phyloP scores from a whole-genome alignment of 2,113 vertebrate species.

The Tragulus kanchil region DNA sequence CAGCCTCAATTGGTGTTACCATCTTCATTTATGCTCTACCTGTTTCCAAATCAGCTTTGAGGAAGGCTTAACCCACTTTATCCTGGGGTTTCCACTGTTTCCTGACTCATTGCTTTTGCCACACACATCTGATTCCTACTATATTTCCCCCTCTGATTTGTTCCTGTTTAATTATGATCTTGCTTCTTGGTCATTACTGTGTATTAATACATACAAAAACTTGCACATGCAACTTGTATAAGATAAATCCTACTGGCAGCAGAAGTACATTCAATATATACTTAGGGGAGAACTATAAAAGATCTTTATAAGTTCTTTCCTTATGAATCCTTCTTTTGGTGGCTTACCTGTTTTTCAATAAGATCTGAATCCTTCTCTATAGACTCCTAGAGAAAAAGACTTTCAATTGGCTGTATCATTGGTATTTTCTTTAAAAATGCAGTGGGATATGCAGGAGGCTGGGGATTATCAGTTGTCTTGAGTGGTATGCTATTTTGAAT shows the following conservation, averaged over 20 bases:
- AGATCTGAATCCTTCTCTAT: neutral
- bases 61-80: neutral
- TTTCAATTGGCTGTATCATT: neutral
- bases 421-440: constrained; percentile 30
- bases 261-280: neutral
- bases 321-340: neutral
- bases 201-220: neutral
- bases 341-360: neutral
- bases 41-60: neutral
- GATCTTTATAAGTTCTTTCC: neutral
- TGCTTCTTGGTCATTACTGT: neutral
- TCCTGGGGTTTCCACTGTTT: neutral
- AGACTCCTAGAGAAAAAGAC: neutral
- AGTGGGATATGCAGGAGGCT: neutral
- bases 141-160: neutral
- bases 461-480: neutral
- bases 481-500: constrained; percentile 34
- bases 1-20: neutral
- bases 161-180: neutral
- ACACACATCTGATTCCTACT: neutral
- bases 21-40: neutral
- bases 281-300: neutral
- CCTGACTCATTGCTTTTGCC: neutral
- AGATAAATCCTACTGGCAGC: neutral
- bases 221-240: neutral